Evolutionary conservation across 2,888 invertebrate species (phyloP).

Genomic region (Oasisia sp.): DNA sequence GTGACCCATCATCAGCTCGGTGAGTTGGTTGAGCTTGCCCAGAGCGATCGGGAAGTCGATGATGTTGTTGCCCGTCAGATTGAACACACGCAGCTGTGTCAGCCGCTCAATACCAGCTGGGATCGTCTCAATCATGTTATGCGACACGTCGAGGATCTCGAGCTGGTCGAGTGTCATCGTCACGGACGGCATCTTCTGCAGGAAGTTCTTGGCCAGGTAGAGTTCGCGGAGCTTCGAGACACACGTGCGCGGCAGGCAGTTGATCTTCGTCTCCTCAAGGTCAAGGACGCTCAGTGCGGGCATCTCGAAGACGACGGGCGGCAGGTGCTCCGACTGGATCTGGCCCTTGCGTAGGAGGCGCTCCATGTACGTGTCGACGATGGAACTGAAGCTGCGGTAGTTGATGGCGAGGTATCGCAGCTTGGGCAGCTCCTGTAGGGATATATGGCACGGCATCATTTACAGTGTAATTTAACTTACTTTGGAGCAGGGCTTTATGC

Average conservation of each 20-base stretch:
- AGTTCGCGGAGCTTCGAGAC: constrained; percentile 54
- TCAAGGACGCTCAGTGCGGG: constrained; percentile 59
- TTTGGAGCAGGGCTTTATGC: no score
- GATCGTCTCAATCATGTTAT: constrained; percentile 54
- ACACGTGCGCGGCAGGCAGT: constrained; percentile 59
- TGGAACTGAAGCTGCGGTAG: constrained; percentile 54
- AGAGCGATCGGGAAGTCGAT: constrained; percentile 54
- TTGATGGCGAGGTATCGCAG: constrained; percentile 60
- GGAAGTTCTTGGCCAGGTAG: constrained; percentile 59
- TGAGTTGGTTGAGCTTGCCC: constrained; percentile 52
- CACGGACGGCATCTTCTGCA: constrained; percentile 53
- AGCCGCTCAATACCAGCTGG: constrained; percentile 57
- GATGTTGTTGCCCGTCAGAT: constrained; percentile 48
- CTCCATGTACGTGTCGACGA: constrained; percentile 62
- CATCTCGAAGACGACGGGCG: constrained; percentile 63
- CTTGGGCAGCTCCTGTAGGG: constrained; percentile 55
- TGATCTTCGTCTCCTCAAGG: constrained; percentile 62
- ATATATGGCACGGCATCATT: neutral
- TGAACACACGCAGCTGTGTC: constrained; percentile 50
- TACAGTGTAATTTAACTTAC: neutral
- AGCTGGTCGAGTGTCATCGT: constrained; percentile 41
- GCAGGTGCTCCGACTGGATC: constrained; percentile 64
- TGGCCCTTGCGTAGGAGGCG: constrained; percentile 61
- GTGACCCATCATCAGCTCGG: constrained; percentile 53
- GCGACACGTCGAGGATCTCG: constrained; percentile 55